phyloP scores from a whole-genome alignment of 1,140 invertebrate species.

The Magallana ariakensis region DNA sequence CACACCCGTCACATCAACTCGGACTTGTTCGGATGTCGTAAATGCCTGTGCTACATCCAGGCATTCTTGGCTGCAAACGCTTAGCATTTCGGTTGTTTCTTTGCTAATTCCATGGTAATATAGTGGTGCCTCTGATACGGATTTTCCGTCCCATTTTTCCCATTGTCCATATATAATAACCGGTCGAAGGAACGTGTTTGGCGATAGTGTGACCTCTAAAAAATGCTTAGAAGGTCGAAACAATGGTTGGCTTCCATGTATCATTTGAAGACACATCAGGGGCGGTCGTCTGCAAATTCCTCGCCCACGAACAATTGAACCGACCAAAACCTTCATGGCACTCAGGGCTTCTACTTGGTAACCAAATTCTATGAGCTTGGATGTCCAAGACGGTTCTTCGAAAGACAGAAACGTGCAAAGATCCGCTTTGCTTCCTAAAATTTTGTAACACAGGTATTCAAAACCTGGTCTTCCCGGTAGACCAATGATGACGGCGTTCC shows the following conservation, averaged over 20 bases:
- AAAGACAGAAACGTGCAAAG: slow-evolving; percentile 67
- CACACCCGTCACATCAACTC: slow-evolving; percentile 63
- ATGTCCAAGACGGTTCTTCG: slow-evolving; percentile 68
- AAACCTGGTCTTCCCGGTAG: slow-evolving; percentile 71
- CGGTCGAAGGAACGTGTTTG: slow-evolving; percentile 68
- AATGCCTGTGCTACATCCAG: slow-evolving; percentile 63
- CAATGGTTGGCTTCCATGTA: slow-evolving; percentile 58
- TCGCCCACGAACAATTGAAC: slow-evolving; percentile 60
- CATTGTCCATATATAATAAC: slow-evolving; percentile 70
- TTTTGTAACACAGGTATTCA: slow-evolving; percentile 65
- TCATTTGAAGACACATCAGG: slow-evolving; percentile 65
- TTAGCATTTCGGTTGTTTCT: slow-evolving; percentile 59
- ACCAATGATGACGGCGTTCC: slow-evolving; percentile 67
- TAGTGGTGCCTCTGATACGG: slow-evolving; percentile 63
- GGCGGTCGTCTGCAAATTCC: slow-evolving; percentile 56
- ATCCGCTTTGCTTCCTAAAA: slow-evolving; percentile 56
- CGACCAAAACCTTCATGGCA: slow-evolving; percentile 54
- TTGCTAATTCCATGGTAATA: slow-evolving; percentile 71
- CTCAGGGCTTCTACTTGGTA: slow-evolving; percentile 58
- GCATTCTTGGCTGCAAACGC: slow-evolving; percentile 67
- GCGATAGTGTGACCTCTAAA: slow-evolving; percentile 65
- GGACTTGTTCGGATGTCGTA: slow-evolving; percentile 52
- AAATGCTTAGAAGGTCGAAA: slow-evolving; percentile 62
- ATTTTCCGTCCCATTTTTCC: slow-evolving; percentile 73
- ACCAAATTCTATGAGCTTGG: slow-evolving; percentile 68